A percentile compares a stretch with the other conserved stretches of the same genome.
phyloP scores from a whole-genome alignment of 2,113 vertebrate genomes.

The Laticauda colubrina region DNA sequence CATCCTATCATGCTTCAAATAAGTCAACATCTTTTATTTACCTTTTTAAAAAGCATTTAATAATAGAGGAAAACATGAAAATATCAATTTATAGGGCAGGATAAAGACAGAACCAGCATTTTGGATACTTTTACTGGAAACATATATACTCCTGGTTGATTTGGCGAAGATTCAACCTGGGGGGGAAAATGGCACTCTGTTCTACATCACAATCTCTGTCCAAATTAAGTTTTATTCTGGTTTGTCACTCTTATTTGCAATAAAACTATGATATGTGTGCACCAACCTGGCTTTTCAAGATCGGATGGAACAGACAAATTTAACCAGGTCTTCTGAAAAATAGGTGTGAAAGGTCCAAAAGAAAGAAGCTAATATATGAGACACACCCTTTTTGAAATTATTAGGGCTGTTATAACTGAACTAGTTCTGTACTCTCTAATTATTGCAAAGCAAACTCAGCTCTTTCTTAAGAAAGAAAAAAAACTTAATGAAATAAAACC shows the following conservation, averaged over 20 bases:
- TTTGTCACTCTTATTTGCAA: background rate
- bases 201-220: background rate
- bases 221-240: background rate
- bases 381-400: background rate
- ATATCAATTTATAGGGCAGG: background rate
- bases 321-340: background rate
- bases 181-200: background rate
- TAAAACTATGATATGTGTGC: background rate
- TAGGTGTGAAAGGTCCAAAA: background rate
- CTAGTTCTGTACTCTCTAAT: background rate
- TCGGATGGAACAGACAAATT: background rate
- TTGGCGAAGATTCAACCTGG: background rate
- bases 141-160: no score
- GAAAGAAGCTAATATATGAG: background rate
- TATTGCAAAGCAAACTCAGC: background rate
- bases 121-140: background rate
- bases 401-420: background rate
- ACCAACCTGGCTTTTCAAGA: background rate
- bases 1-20: background rate
- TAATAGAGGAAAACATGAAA: background rate
- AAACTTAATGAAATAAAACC: background rate
- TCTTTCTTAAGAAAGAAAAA: background rate
- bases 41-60: background rate
- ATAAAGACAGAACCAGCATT: background rate
- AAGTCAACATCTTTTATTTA: background rate